These are phyloP conservation scores for Diaperis boleti DNA, from an alignment of 2,888 invertebrate species.

Conservation along the genomic window DNA sequence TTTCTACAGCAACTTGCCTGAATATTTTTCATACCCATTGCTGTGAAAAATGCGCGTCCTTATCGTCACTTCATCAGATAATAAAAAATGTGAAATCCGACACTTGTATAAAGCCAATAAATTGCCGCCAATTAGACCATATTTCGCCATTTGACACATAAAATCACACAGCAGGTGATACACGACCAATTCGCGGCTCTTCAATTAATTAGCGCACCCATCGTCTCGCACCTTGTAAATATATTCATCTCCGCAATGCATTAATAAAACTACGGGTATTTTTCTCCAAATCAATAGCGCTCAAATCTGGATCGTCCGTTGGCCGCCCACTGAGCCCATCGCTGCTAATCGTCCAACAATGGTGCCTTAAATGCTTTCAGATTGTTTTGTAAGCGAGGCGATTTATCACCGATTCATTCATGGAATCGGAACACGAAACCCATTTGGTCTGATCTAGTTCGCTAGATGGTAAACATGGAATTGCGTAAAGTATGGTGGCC, in stretches of 20 bases:
- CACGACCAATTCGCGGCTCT: background rate
- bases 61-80: too few relatives aligned
- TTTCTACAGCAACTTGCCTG: too few relatives aligned
- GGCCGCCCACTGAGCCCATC: constrained; percentile 12
- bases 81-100: background rate
- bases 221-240: too few relatives aligned
- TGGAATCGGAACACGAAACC: constrained; percentile 14
- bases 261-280: background rate
- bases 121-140: constrained; percentile 7
- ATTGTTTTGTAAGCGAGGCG: constrained; percentile 24
- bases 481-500: constrained; percentile 6
- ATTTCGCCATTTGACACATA: constrained; percentile 3
- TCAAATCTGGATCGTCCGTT: constrained; percentile 1
- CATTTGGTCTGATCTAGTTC: constrained; percentile 15
- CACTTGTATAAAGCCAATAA: constrained; percentile 3
- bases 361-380: constrained; percentile 19
- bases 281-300: background rate
- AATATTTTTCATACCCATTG: too few relatives aligned
- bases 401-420: constrained; percentile 33
- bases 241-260: constrained; percentile 5
- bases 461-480: constrained; percentile 11
- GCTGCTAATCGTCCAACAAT: constrained; percentile 29
- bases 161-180: constrained; percentile 4
- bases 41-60: too few relatives aligned
- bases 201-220: constrained; percentile 12